Evolutionary conservation across 2,797 vertebrate genomes (phyloP).

Genomic region (Pelochelys cantorii): DNA sequence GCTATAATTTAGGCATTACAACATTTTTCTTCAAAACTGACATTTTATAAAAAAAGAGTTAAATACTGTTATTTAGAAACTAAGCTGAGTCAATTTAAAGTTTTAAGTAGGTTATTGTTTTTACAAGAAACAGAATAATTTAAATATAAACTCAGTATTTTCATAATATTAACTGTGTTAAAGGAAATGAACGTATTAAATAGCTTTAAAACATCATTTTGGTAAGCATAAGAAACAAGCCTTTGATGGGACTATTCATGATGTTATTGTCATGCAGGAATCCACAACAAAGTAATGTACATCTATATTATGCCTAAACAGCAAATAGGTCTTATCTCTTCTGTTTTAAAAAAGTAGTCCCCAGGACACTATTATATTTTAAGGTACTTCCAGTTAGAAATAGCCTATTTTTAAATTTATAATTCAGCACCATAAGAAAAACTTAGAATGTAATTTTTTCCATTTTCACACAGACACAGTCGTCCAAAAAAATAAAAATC

Average conservation of each 20-base stretch:
- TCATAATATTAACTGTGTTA: not conserved
- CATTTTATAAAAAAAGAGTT: not conserved
- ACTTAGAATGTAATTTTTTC: not conserved
- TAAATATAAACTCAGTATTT: not conserved
- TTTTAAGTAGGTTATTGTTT: not conserved
- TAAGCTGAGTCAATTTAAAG: constrained; percentile 27
- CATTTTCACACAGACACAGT: not conserved
- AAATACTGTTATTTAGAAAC: not conserved
- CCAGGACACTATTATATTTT: not conserved
- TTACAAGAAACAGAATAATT: not conserved
- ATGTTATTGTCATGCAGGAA: not conserved
- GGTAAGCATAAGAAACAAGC: not conserved
- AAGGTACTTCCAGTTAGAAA: not conserved
- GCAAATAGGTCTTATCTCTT: not conserved
- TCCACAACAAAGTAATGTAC: not conserved
- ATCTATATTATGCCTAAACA: not conserved
- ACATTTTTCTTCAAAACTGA: not conserved
- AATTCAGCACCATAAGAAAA: not conserved
- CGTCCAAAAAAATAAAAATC: not conserved
- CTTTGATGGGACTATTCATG: not conserved
- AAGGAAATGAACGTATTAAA: not conserved
- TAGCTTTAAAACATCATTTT: not conserved
- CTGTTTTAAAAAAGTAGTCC: not conserved
- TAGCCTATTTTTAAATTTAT: not conserved
- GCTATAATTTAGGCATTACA: not conserved